Conservation (phyloP, 2,797 vertebrate species). For the Onychomys leucogaster region DNA sequence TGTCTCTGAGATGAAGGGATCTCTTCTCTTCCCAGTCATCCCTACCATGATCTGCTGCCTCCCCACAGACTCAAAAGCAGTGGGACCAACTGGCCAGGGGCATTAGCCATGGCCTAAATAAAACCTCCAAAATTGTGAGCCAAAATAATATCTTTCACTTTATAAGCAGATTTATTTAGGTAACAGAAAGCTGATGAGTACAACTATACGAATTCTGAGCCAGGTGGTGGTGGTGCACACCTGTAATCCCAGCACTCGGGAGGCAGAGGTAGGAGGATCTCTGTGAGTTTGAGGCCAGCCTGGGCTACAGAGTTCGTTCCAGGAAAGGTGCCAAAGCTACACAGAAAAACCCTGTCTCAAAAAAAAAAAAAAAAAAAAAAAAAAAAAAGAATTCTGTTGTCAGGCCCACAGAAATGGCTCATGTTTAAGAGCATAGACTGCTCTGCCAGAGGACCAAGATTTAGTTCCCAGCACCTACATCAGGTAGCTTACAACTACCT, state of each 20-base stretch:
- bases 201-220: not conserved
- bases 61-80: not conserved
- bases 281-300: too few species aligned
- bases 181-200: too few species aligned
- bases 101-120: not conserved
- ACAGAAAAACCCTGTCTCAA: too few species aligned
- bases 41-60: not conserved
- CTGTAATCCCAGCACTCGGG: too few species aligned
- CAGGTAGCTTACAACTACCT: not conserved
- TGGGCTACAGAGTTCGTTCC: too few species aligned
- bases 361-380: too few species aligned
- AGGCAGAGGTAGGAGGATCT: too few species aligned
- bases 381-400: not conserved
- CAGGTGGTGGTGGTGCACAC: too few species aligned
- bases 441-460: not conserved
- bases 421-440: not conserved
- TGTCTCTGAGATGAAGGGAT: not conserved
- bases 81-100: not conserved
- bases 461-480: not conserved
- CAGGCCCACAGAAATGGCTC: not conserved
- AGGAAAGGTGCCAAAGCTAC: too few species aligned
- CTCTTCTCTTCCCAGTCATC: not conserved
- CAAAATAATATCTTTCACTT: not conserved
- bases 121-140: not conserved
- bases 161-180: not conserved